These are phyloP conservation scores for Drosophila rufa DNA, from an alignment of 1,140 invertebrate genomes.

Conservation along the genomic window DNA sequence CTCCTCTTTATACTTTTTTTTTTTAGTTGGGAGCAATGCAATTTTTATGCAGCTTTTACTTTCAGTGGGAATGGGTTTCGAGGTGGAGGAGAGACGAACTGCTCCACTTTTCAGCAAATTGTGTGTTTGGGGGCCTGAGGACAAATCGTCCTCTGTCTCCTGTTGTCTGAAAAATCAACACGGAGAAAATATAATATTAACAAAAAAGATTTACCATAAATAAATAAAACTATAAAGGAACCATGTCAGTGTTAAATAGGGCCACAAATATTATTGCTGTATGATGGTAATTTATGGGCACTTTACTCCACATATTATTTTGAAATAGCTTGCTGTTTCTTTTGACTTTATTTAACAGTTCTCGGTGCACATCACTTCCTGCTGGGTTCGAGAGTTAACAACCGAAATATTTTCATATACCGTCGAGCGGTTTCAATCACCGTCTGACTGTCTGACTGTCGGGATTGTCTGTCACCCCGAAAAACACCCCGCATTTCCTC, in stretches of 20 bases:
- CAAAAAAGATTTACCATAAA: background rate
- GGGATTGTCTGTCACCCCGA: constrained; percentile 27
- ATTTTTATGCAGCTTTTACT: constrained; percentile 72
- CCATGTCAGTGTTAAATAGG: too few species aligned
- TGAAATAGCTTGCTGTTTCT: background rate
- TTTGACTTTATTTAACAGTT: background rate
- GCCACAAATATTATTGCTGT: too few species aligned
- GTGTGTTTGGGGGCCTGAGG: constrained; percentile 54
- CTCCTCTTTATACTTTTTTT: background rate
- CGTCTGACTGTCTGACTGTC: constrained; percentile 44
- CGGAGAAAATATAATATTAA: constrained; percentile 25
- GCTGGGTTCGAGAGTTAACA: constrained; percentile 65
- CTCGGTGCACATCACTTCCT: constrained; percentile 13
- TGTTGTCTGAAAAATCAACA: constrained; percentile 27
- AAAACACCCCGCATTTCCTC: constrained; percentile 2
- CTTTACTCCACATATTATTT: background rate
- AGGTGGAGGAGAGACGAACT: constrained; percentile 23
- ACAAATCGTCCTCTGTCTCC: constrained; percentile 21
- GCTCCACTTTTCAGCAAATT: constrained; percentile 75
- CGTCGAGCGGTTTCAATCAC: constrained; percentile 59
- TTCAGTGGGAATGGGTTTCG: constrained; percentile 33
- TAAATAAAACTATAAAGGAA: background rate
- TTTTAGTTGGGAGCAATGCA: constrained; percentile 48
- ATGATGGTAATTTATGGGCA: too few species aligned
- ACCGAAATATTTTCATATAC: constrained; percentile 70